A percentile compares a stretch with the other conserved stretches of the same genome.
These are phyloP conservation scores for Diachrysia chrysitis DNA, from an alignment of 2,888 invertebrate genomes.

Conservation along the genomic window DNA sequence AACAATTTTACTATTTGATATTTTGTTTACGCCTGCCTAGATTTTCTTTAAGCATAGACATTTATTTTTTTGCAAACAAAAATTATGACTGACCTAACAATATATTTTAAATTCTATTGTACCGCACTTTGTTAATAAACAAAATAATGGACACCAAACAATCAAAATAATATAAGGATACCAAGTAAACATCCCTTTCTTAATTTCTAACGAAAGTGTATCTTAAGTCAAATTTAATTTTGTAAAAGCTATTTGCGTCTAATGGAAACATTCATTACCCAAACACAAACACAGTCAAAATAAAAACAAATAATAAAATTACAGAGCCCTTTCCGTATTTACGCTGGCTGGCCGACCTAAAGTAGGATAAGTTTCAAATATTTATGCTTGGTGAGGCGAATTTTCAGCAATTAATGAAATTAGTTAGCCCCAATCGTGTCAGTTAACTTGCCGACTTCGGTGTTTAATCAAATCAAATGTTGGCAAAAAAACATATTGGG, in stretches of 20 bases:
- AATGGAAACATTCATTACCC: constrained; percentile 11
- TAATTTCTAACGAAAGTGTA: constrained; percentile 1
- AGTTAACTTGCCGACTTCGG: constrained; percentile 47
- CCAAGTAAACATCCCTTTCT: background rate
- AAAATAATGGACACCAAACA: background rate
- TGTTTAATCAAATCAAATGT: constrained; percentile 61
- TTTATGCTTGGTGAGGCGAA: constrained; percentile 60
- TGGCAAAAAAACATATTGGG: constrained; percentile 55
- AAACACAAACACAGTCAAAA: constrained; percentile 24
- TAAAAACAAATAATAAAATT: constrained; percentile 48
- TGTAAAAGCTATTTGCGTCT: background rate
- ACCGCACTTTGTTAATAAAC: too few species aligned
- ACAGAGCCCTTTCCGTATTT: constrained; percentile 36
- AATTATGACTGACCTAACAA: too few species aligned
- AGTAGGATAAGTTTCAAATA: constrained; percentile 59
- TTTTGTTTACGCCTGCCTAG: too few species aligned
- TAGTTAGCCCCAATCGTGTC: constrained; percentile 55
- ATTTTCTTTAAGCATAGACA: too few species aligned
- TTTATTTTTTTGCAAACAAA: too few species aligned
- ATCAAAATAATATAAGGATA: background rate
- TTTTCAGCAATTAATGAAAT: constrained; percentile 62
- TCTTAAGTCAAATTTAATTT: constrained; percentile 4
- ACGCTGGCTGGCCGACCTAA: constrained; percentile 36
- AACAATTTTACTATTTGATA: too few species aligned
- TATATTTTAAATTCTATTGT: too few species aligned